phyloP scores from a whole-genome alignment of 2,113 vertebrate species.

The Glaucidium brasilianum region DNA sequence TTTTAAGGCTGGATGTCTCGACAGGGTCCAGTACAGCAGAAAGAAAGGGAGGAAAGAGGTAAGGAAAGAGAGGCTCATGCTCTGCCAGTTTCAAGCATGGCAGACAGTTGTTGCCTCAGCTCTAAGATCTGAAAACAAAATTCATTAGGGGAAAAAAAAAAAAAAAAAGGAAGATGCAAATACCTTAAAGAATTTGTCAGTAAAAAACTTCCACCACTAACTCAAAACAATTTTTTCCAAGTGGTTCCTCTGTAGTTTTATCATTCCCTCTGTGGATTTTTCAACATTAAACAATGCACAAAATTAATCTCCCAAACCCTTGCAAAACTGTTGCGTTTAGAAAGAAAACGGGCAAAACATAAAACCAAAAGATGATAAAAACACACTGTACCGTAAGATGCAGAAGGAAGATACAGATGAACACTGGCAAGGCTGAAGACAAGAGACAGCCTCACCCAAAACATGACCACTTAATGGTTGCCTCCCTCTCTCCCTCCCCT shows the following conservation, averaged over 20 bases:
- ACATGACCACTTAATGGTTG: neutral
- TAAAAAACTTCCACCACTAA: neutral
- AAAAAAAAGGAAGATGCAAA: neutral
- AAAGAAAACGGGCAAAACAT: neutral
- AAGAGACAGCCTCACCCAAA: constrained; percentile 1
- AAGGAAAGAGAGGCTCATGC: neutral
- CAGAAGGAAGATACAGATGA: neutral
- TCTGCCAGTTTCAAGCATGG: neutral
- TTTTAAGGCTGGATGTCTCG: neutral
- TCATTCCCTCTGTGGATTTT: neutral
- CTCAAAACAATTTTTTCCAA: neutral
- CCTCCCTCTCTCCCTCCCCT: neutral
- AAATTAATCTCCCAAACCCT: neutral
- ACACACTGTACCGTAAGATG: neutral
- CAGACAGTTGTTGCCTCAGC: neutral
- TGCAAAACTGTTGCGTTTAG: neutral
- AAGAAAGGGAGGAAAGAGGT: neutral
- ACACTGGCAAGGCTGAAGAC: neutral
- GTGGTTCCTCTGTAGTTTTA: neutral
- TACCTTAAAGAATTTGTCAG: neutral
- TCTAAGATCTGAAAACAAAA: neutral
- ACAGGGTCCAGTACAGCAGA: neutral
- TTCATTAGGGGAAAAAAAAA: neutral
- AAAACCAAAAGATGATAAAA: neutral
- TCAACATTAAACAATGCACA: neutral